phyloP scores from a whole-genome alignment of 2,113 vertebrate genomes.

The Entomyzon cyanotis region DNA sequence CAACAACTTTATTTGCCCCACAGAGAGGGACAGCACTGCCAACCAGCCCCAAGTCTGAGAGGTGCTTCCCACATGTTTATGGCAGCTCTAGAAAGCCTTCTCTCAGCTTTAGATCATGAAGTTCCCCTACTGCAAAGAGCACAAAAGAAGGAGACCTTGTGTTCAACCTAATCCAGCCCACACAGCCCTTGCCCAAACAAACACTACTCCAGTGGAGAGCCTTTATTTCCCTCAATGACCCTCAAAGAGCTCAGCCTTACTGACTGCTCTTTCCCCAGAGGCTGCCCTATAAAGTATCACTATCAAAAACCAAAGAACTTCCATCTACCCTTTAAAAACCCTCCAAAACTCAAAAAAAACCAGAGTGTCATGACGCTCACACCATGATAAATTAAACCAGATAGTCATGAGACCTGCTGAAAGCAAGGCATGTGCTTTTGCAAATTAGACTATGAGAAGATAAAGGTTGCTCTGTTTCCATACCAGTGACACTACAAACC shows the following conservation, averaged over 20 bases:
- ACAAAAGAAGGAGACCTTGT: background rate
- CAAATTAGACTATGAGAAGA: background rate
- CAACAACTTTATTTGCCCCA: background rate
- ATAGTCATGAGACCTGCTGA: background rate
- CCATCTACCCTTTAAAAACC: background rate
- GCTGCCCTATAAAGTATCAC: background rate
- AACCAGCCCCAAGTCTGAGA: background rate
- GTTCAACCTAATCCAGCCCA: background rate
- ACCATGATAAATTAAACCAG: background rate
- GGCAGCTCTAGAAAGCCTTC: background rate
- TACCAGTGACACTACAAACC: accelerated
- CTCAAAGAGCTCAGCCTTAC: background rate
- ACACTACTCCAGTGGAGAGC: background rate
- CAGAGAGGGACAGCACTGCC: background rate
- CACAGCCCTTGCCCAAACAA: background rate
- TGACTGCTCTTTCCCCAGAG: background rate
- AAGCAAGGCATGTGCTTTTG: background rate
- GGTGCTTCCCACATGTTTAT: background rate
- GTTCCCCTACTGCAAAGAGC: background rate
- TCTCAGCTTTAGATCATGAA: background rate
- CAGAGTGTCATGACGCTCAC: background rate
- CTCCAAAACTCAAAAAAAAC: background rate
- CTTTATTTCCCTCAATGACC: background rate
- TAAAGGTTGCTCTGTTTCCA: background rate
- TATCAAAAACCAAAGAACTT: background rate